Evolutionary conservation across 1,140 invertebrate species (phyloP), one percentile per base, ranked within the genome.

Genomic region (Lithobius niger): DNA sequence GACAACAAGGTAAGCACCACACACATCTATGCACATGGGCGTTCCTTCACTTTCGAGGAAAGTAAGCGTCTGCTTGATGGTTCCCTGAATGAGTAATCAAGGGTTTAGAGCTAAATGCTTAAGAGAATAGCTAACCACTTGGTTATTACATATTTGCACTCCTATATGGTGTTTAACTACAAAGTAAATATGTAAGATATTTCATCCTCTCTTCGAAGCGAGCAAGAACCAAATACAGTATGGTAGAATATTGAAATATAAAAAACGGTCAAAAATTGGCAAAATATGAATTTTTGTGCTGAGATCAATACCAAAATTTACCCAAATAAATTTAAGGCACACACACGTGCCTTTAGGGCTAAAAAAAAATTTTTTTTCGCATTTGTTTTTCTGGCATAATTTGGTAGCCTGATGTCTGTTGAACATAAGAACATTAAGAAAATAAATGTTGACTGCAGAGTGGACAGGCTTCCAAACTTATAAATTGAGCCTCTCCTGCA

Each of bases 21-120:
- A 90, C 1, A 92, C 71, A 65, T 90, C 83, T 64, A 97, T 81
- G 21, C 82, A 82, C 31, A 91, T 84, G 3, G 89, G 86, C 68
- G 90, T 83, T 1, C 94, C 90, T 75, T 90, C 86, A 52, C 76
- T 76, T 24, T 82, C 77, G 19, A 75, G 69, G 48, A 80, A 79
- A 16, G 75, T 74, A 2, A 95, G 71, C 16, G 77, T 78, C 64
- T 90, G 82, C 58, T 89, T 81, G 0, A 88, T 68, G 2, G 81
- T 84, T 16, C 90, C 89, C 65, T 88, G 68, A 44, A 71, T 71
- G 10, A 64, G 55, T n/a, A 56, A 36, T 36, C 6, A 36, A 36
- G n/a, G 6, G 31, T 36, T 36, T 36, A 36, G n/a, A 36, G 6
- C n/a, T 36, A 36, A 36, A 36, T 10, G n/a, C n/a, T 6, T 36